These are phyloP conservation scores for Patella caerulea DNA, from an alignment of 2,888 invertebrate species.

Conservation along the genomic window DNA sequence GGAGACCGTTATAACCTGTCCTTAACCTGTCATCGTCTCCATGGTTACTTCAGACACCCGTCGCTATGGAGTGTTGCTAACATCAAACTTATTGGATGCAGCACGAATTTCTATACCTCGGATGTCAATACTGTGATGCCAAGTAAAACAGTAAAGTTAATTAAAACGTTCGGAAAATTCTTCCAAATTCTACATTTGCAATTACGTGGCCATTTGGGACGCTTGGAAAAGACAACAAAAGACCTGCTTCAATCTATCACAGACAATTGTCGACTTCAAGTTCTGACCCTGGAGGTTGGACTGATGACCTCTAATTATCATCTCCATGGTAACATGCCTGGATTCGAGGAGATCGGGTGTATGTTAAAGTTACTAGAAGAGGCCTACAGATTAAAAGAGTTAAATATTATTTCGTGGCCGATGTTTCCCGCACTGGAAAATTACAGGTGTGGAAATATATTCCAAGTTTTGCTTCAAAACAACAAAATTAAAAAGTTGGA, in stretches of 20 bases:
- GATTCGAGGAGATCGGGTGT: conserved; percentile 39
- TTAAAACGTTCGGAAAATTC: conserved; percentile 53
- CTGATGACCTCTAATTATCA: conserved; percentile 42
- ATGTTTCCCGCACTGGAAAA: conserved; percentile 42
- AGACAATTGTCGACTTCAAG: conserved; percentile 54
- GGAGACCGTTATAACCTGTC: conserved; percentile 50
- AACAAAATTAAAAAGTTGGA: conserved; percentile 51
- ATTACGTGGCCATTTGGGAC: conserved; percentile 45
- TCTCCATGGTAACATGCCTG: conserved; percentile 35
- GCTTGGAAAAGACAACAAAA: conserved; percentile 40
- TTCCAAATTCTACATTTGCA: conserved; percentile 56
- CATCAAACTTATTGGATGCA: conserved; percentile 38
- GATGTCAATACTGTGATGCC: conserved; percentile 19
- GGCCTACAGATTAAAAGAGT: conserved; percentile 50
- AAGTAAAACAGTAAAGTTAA: conserved; percentile 30
- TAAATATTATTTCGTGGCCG: conserved; percentile 60
- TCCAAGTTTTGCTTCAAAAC: conserved; percentile 49
- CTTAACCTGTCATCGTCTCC: conserved; percentile 48
- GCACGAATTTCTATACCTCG: conserved; percentile 20
- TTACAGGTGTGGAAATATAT: conserved; percentile 44
- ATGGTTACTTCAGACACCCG: conserved; percentile 58
- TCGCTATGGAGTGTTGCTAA: conserved; percentile 55
- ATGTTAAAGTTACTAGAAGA: conserved; percentile 48
- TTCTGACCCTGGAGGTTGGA: conserved; percentile 54
- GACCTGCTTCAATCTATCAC: conserved; percentile 46